Conservation (phyloP, 2,888 invertebrate genomes). For the Nineta flava region DNA sequence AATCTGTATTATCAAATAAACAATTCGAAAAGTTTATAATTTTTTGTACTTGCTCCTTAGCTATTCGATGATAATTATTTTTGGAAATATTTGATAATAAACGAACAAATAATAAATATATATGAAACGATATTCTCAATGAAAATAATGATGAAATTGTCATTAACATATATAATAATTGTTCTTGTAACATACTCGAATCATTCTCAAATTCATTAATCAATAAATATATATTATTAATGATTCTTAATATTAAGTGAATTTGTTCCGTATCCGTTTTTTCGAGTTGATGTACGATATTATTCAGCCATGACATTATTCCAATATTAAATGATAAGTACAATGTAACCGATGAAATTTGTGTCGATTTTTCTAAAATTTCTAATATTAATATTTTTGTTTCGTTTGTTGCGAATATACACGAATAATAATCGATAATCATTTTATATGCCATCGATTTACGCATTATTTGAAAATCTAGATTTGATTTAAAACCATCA, state of each 20-base stretch:
- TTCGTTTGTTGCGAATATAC: slow-evolving; percentile 41
- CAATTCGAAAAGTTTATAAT: slow-evolving; percentile 15
- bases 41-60: slow-evolving; percentile 10
- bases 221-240: neutral
- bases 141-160: neutral
- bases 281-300: slow-evolving; percentile 20
- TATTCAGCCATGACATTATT: slow-evolving; percentile 50
- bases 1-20: slow-evolving; percentile 20
- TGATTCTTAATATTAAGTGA: neutral
- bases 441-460: slow-evolving; percentile 63
- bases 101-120: neutral
- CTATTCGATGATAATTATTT: neutral
- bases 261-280: neutral
- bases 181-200: neutral
- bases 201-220: neutral
- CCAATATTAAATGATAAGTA: slow-evolving; percentile 52
- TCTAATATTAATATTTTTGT: slow-evolving; percentile 49
- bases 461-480: slow-evolving; percentile 57
- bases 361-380: slow-evolving; percentile 42
- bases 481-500: slow-evolving; percentile 58
- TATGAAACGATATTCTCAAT: neutral
- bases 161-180: neutral
- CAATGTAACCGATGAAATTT: slow-evolving; percentile 45
- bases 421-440: slow-evolving; percentile 52
- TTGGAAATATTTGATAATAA: neutral